These are phyloP conservation scores for Coelopa pilipes DNA, from an alignment of 2,888 invertebrate species.

Conservation along the genomic window DNA sequence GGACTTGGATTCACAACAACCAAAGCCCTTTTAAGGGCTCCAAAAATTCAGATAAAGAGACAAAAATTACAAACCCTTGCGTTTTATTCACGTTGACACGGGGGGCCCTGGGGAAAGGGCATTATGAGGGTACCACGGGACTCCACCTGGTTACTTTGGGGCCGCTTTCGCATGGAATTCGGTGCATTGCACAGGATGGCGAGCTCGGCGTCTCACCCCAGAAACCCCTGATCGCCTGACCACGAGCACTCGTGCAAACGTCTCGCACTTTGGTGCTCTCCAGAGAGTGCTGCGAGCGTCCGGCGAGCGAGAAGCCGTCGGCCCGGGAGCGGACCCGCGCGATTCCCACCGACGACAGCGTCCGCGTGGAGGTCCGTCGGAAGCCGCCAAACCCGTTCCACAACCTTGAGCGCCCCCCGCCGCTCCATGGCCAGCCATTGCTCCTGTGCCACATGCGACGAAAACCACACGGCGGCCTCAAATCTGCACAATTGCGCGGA, in stretches of 20 bases:
- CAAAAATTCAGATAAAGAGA: conserved; percentile 58
- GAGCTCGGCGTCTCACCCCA: too few species aligned
- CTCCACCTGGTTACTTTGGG: too few species aligned
- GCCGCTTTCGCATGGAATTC: too few species aligned
- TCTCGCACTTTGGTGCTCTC: too few species aligned
- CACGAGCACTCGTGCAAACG: too few species aligned
- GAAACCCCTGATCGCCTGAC: too few species aligned
- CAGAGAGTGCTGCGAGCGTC: too few species aligned
- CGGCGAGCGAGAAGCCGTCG: background rate
- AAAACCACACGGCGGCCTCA: conserved; percentile 3
- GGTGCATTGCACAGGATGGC: too few species aligned
- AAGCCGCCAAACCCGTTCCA: background rate
- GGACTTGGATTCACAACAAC: background rate
- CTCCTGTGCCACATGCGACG: background rate
- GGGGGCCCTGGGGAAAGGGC: too few species aligned
- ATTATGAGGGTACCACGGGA: too few species aligned
- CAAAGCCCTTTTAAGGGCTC: conserved; percentile 64
- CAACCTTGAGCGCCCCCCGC: background rate
- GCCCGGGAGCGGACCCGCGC: background rate
- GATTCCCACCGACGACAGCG: conserved; percentile 28
- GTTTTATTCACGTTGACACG: too few species aligned
- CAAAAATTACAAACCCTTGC: conserved; percentile 41
- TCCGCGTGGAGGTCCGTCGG: background rate
- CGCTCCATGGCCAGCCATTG: background rate
- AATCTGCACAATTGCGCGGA: conserved; percentile 13